Conservation (phyloP, 2,113 vertebrate species). For the Bujurquina vittata region DNA sequence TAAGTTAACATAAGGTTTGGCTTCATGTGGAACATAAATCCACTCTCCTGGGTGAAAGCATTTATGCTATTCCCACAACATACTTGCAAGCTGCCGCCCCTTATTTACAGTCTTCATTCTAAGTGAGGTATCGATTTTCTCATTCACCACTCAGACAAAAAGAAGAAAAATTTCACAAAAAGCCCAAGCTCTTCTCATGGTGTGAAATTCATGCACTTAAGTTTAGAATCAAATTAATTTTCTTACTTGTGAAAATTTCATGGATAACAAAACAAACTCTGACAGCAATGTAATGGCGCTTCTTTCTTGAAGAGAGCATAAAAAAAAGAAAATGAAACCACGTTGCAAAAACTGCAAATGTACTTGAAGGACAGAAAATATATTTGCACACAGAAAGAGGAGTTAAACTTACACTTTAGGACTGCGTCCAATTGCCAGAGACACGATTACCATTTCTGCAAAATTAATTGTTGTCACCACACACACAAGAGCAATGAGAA, state of each 20-base stretch:
- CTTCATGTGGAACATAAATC: neutral
- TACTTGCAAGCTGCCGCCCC: neutral
- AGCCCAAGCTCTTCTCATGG: neutral
- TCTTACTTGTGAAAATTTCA: slow-evolving; percentile 30
- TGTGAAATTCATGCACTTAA: neutral
- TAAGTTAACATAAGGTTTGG: neutral
- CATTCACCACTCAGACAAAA: neutral
- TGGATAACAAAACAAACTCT: neutral
- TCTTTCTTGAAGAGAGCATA: slow-evolving; percentile 23
- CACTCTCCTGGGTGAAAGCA: neutral
- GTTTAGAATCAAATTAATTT: neutral
- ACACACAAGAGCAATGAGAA: neutral
- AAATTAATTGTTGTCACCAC: neutral
- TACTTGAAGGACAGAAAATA: neutral
- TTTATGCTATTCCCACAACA: neutral
- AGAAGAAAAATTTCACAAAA: neutral
- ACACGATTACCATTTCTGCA: neutral
- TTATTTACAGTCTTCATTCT: neutral
- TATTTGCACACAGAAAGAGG: neutral
- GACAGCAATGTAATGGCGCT: neutral
- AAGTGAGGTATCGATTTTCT: neutral
- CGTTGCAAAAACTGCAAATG: neutral
- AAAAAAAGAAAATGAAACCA: neutral
- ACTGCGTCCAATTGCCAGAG: slow-evolving; percentile 16
- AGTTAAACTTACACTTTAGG: slow-evolving; percentile 43